Base-by-base conservation (phyloP, 2,888 invertebrate genomes). In the Romanomermis culicivorax region DNA sequence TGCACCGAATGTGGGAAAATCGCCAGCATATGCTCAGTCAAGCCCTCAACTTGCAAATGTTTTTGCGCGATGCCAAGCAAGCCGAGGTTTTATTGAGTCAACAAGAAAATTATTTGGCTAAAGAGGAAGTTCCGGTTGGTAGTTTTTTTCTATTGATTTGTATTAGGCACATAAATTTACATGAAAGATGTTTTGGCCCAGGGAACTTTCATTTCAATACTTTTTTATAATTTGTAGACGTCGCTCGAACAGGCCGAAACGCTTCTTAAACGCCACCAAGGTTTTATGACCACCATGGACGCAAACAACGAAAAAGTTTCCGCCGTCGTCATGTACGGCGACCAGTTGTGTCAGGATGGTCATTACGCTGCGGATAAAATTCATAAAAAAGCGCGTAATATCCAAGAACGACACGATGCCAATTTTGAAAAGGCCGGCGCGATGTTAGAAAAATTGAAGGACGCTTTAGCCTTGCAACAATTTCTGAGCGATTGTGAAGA, bases 1-100 rank as follows among this genome's bases (percentile, higher is more conserved):
- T 99, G 58, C 86, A 93, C 68, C 88, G 95, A 74, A 99, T 99
- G 97, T 99, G 97, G 95, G 93, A 89, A 72, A 95, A 93, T 75
- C 75, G 95, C 30, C 93, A 97, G 70, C 83, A 87, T 64, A 74
- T 93, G 62, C 75, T 97, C 25, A 84, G 89, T 1, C 91, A 95
- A 75, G 87, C 86, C 63, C 78, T 97, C 62, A 91, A 93, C 71
- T 77, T 87, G 64, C 64, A 74, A 70, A 80, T 95, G 71, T 82
- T 95, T 76, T 82, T 93, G 72, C 79, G 95, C 2, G 97, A 99
- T 71, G 91, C 91, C 20, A 79, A 91, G 55, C 95, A 97, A 74
- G 91, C 89, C 1, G 97, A 68, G 57, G 95, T 95, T 56, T 76
- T 97, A 64, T 77, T 99, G 51, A 86, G 87, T 52, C 93, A 97